A percentile compares a stretch with the other conserved stretches of the same genome.
Conservation (phyloP, 2,113 vertebrate species). For the Nothoprocta perdicaria region DNA sequence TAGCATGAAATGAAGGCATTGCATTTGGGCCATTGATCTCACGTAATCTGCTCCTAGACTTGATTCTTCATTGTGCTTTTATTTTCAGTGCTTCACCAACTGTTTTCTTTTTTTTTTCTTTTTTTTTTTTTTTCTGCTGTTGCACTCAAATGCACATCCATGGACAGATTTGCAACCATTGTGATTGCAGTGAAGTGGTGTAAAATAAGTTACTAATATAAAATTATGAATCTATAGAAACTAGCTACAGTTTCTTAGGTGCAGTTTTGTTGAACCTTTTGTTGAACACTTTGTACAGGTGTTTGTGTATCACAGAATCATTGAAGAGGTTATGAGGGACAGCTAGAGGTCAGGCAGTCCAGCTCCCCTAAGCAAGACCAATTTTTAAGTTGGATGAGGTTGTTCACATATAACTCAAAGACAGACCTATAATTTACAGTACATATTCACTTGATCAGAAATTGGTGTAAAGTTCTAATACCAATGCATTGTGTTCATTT, state of each 20-base stretch:
- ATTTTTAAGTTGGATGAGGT: neutral
- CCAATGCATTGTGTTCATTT: neutral
- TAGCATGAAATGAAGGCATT: conserved; percentile 76
- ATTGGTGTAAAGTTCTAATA: neutral
- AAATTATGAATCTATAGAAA: neutral
- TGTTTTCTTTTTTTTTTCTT: conserved; percentile 6
- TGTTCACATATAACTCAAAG: neutral
- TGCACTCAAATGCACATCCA: neutral
- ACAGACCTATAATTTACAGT: neutral
- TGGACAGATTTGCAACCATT: neutral
- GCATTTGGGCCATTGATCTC: conserved; percentile 52
- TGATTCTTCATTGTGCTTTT: conserved; percentile 59
- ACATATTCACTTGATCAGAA: neutral
- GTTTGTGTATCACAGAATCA: neutral
- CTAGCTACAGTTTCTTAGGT: neutral
- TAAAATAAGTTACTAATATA: neutral
- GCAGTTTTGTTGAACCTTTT: neutral
- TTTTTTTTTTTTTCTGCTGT: neutral
- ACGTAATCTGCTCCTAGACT: conserved; percentile 62
- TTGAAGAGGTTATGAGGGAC: neutral
- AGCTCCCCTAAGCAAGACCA: neutral
- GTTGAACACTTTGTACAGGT: neutral
- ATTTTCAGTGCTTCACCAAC: conserved; percentile 54
- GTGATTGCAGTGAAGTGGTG: conserved; percentile 34
- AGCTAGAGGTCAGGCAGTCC: neutral